Evolutionary conservation across 1,140 invertebrate species (phyloP), one percentile per base, ranked within the genome.

Genomic region (Harpegnathos saltator): DNA sequence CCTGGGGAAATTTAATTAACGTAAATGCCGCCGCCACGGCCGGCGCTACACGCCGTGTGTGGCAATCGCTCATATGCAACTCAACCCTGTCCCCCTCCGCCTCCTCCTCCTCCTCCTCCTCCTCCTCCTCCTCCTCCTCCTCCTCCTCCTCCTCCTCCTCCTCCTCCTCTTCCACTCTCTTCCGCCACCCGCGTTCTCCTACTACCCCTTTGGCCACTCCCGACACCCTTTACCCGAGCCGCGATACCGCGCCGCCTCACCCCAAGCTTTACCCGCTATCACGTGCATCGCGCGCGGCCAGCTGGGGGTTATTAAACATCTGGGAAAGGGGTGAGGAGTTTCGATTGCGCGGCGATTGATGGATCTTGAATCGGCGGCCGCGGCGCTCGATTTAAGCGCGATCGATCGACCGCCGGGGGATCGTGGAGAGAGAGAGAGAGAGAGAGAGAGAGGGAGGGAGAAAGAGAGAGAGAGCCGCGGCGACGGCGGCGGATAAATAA

Each of bases 1-100:
- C 84, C 81, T 90, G 91, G 91, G 91, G 89, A 94, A 94, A 94
- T 94, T 94, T 94, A 94, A 94, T 94, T 94, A 94, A 94, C 94
- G 93, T 93, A 94, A 94, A 94, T 94, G 93, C 91, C 91, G 91
- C 89, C 90, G 85, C 91, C 91, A 92, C 91, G 90, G 90, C 85
- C 89, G 89, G 90, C 90, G 85, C 89, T 92, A 92, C 91, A 91
- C 89, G 85, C 90, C 91, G 92, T 92, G 90, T 91, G 91, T 89
- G 90, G 91, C 92, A 92, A 94, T 94, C 94, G 93, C 92, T 94
- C 94, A 94, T 94, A 93, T 91, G 92, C 91, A 91, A 93, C 92
- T 93, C 90, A 89, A 82, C 83, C 85, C 75, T 87, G 73, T 19
- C 74, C 74, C 75, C 62, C 26, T 38, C 52, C 69, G 56, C 50